Conservation (phyloP, 2,113 vertebrate genomes). For the Seriola dumerili region DNA sequence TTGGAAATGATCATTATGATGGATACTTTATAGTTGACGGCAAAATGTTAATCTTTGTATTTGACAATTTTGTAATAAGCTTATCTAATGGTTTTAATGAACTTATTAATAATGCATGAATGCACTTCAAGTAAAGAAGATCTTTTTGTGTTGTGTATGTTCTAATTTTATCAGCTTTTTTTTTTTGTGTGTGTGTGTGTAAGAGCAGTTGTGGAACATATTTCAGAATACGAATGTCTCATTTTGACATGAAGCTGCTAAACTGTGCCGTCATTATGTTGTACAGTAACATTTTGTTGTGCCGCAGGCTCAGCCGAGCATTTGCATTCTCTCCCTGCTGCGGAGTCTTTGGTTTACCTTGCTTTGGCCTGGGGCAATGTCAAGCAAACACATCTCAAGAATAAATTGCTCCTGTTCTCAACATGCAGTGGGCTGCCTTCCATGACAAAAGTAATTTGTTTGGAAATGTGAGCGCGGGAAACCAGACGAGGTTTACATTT, state of each 20-base stretch:
- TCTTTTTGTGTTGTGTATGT: background rate
- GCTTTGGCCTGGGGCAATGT: constrained; percentile 51
- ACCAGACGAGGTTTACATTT: constrained; percentile 26
- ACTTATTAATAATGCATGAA: background rate
- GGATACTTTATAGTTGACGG: background rate
- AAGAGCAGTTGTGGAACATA: background rate
- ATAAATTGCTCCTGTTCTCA: constrained; percentile 62
- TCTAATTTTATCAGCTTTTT: background rate
- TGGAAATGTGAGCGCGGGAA: constrained; percentile 42
- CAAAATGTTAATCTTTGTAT: background rate
- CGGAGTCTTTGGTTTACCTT: constrained; percentile 58
- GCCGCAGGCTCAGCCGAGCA: constrained; percentile 39
- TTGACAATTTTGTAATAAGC: background rate
- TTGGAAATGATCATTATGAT: background rate
- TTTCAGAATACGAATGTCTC: background rate
- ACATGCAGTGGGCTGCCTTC: constrained; percentile 43
- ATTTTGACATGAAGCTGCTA: background rate
- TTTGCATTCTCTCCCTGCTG: constrained; percentile 36
- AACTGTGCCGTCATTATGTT: background rate
- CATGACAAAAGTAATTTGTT: constrained; percentile 66
- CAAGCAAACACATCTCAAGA: constrained; percentile 57
- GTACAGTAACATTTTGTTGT: constrained; percentile 15
- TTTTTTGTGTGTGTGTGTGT: background rate
- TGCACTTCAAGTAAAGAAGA: background rate
- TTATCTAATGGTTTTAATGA: background rate